Base-by-base conservation (phyloP, 2,113 vertebrate genomes). In the Vireo altiloquus region DNA sequence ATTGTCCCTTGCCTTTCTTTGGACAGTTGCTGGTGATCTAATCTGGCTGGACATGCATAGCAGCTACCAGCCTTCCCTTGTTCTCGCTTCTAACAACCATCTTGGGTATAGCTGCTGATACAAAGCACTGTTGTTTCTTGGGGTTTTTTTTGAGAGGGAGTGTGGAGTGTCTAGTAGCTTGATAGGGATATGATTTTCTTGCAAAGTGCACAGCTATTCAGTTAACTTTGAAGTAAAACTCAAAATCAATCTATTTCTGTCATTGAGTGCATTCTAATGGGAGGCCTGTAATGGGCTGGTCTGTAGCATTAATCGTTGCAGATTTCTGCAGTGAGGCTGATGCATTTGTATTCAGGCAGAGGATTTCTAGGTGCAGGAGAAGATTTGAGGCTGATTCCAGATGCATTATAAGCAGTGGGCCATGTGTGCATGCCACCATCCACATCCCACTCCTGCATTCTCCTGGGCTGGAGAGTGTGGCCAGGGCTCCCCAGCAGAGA, bases 261-360 rank as follows among this genome's bases (percentile, higher is more conserved):
- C 4, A 2, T 24, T 53, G 28, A 20, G 15, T 72, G 17, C 11
- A 35, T 46, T n/a, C 82, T 82, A 17, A 24, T 12, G n/a, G 40
- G 49, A 74, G 23, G 30, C 22, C 39, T 86, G 50, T 74, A 37
- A 21, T 2, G 30, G 49, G 56, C 78, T 85, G 57, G 4, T 19
- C 13, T 47, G 46, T 56, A 57, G 66, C 56, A 69, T 52, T 75
- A 78, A 53, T 71, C 0, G 1, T 37, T 79, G 75, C 88, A 40
- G 56, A n/a, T 68, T 81, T 40, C 82, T 84, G 81, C 70, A 65
- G 92, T 13, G 50, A 90, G 46, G 46, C 69, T 19, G 63, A 11
- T 82, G 77, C n/a, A 46, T 95, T 95, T 93, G 85, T 96, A 90
- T 93, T 79, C 88, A 88, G 57, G 70, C 53, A 47, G 90, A 92